Conservation (phyloP, 2,888 invertebrate species). For the Chymomyza procnemis region DNA sequence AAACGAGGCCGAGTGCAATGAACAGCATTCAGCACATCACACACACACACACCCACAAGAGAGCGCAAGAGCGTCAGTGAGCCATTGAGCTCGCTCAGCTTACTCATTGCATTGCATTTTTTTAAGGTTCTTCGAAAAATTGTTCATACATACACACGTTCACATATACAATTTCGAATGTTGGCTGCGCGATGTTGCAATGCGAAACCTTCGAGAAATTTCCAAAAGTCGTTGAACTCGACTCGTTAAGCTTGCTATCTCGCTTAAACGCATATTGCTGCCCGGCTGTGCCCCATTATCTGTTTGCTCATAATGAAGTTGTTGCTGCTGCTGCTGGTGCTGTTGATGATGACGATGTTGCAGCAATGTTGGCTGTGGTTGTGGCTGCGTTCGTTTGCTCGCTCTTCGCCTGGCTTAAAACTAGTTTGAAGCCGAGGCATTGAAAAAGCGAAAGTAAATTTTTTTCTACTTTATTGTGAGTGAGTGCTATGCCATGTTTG, state of each 20-base stretch:
- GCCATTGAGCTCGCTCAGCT: neutral
- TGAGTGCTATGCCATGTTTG: slow-evolving; percentile 27
- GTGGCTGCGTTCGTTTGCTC: too few relatives aligned
- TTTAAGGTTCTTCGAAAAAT: slow-evolving; percentile 44
- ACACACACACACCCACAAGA: slow-evolving; percentile 8
- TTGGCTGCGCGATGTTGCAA: slow-evolving; percentile 63
- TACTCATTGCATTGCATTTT: slow-evolving; percentile 3
- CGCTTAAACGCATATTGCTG: slow-evolving; percentile 14
- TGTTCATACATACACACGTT: neutral
- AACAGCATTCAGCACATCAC: slow-evolving; percentile 74
- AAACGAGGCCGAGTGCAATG: slow-evolving; percentile 77
- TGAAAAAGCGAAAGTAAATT: slow-evolving; percentile 79
- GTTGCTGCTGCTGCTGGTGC: neutral
- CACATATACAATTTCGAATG: slow-evolving; percentile 39
- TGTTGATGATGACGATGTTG: slow-evolving; percentile 30
- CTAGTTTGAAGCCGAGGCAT: slow-evolving; percentile 76
- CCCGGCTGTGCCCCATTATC: slow-evolving; percentile 53
- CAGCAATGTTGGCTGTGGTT: slow-evolving; percentile 56
- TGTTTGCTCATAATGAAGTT: slow-evolving; percentile 1
- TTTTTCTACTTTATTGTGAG: slow-evolving; percentile 39
- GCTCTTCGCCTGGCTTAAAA: slow-evolving; percentile 48
- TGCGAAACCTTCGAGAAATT: slow-evolving; percentile 78
- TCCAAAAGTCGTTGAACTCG: slow-evolving; percentile 76
- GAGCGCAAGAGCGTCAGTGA: neutral
- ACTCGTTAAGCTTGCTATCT: slow-evolving; percentile 25